Evolutionary conservation across 2,888 invertebrate species (phyloP), one percentile per base, ranked within the genome.

Genomic region (Ormyrus pomaceus): DNA sequence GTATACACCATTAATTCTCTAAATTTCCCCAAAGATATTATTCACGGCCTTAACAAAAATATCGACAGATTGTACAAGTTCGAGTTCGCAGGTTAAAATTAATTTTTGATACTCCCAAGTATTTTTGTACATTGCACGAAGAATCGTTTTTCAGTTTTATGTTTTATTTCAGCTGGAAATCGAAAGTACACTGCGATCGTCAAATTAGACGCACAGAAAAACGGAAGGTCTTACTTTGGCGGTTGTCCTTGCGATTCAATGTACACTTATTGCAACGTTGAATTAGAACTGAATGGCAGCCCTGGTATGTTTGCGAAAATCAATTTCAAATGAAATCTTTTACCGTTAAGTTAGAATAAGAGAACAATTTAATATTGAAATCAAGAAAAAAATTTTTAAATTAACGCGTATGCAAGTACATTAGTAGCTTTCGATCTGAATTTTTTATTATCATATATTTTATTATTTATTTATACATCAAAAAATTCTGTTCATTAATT

Each of bases 21-120:
- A 2, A 50, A 93, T 86, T 87, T 94, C 34, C 87, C 94, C 86
- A 87, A 91, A 0, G 87, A 92, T 68, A 91, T 93, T 80, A 92
- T 51, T 91, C 92, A 85, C 82, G 86, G 59, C 11, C 71, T 73
- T 13, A 8, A 74, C 9, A 62, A 83, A 53, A 62, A 61, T 34
- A 34, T 3, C 34, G 34, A 34, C 34, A 34, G 3, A 34, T 34
- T 34, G 34, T 69, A 34, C 51, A n/a, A 34, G 34, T 66, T 83
- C 61, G 45, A 72, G 69, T 81, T 78, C 11, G 58, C 65, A 79
- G 81, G 81, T 81, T 7, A 34, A 34, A 34, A 34, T 4, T 4
- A 2, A 34, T 34, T 34, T 34, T 34, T 34, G 4, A 34, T 34
- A 34, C 34, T 34, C 4, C 2, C 3, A 34, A 34, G 34, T 34